Percentiles rank a stretch among this genome's conserved stretches.
Evolutionary conservation across 1,140 invertebrate species (phyloP).

Genomic region (Rhagoletis pomonella): DNA sequence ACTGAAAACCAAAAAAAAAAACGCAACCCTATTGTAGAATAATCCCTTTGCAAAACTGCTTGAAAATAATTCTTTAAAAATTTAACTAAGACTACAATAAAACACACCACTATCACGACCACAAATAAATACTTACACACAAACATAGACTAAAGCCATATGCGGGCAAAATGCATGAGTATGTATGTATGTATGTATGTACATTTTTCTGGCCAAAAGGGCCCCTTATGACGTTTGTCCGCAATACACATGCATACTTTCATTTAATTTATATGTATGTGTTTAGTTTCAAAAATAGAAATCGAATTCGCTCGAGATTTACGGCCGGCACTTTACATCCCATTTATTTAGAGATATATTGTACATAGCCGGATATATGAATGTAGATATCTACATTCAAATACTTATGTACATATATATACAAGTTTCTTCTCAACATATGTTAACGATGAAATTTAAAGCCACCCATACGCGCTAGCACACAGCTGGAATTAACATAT

Average conservation of each 20-base stretch:
- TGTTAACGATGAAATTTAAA: constrained; percentile 18
- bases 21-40: no score
- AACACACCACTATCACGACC: no score
- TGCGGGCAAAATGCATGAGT: no score
- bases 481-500: background rate
- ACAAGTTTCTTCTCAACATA: constrained; percentile 18
- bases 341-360: background rate
- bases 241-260: background rate
- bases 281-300: constrained; percentile 37
- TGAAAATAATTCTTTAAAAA: no score
- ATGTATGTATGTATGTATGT: background rate
- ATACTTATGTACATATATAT: background rate
- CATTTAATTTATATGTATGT: background rate
- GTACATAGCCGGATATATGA: no score
- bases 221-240: background rate
- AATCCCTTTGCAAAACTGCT: no score
- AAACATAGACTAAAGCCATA: no score
- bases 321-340: constrained; percentile 37
- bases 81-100: no score
- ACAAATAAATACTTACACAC: no score
- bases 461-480: background rate
- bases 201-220: background rate
- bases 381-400: background rate
- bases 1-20: no score
- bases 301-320: constrained; percentile 12